Conservation (phyloP, 2,797 vertebrate genomes). For the Pantherophis vulpinus region DNA sequence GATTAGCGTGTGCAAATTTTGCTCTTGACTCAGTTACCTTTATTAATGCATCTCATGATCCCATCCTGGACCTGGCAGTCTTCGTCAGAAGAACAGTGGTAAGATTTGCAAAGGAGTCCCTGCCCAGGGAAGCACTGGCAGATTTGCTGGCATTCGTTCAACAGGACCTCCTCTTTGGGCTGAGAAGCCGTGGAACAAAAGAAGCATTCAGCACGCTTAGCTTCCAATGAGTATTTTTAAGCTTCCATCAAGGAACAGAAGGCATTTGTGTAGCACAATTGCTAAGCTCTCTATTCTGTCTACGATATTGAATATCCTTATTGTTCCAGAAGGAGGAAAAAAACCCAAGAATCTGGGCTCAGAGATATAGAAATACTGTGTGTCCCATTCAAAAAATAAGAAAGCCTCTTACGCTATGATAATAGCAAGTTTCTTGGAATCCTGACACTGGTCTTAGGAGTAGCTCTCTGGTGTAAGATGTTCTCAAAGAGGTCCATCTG, state of each 20-base stretch:
- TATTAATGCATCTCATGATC: conserved; percentile 61
- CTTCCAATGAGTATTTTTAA: background rate
- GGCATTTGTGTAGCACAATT: background rate
- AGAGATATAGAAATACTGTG: background rate
- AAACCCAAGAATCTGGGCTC: background rate
- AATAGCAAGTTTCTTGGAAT: background rate
- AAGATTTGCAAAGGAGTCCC: conserved; percentile 64
- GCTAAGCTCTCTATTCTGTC: background rate
- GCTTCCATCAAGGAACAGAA: background rate
- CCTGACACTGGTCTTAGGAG: background rate
- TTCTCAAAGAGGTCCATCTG: background rate
- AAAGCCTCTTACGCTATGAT: background rate
- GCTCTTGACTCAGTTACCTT: conserved; percentile 49
- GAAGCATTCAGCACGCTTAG: background rate
- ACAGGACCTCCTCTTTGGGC: conserved; percentile 17
- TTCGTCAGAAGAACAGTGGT: conserved; percentile 61
- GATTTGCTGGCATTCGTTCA: conserved; percentile 10
- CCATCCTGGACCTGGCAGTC: conserved; percentile 67
- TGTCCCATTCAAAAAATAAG: background rate
- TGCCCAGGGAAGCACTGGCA: conserved; percentile 54
- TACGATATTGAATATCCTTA: background rate
- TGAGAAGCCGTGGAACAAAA: background rate
- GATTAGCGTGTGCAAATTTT: background rate
- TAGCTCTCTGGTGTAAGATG: background rate
- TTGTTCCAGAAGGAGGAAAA: background rate